Conservation (phyloP, 2,888 invertebrate genomes). For the Brachyopa scutellaris region DNA sequence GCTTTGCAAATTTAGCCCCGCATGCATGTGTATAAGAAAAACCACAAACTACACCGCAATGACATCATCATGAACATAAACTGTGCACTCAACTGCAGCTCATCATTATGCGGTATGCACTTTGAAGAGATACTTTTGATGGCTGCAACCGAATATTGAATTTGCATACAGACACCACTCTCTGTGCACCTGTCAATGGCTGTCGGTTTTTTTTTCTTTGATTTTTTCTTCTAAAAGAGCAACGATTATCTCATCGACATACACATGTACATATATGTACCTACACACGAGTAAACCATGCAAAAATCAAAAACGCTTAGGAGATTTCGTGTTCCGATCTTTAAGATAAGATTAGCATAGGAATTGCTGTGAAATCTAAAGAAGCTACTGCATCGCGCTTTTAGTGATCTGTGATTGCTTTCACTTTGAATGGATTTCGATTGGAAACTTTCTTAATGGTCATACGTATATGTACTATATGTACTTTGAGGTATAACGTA, state of each 20-base stretch:
- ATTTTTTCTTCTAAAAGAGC: conserved; percentile 22
- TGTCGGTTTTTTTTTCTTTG: too few species aligned
- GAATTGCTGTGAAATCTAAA: conserved; percentile 23
- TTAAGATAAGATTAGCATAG: conserved; percentile 61
- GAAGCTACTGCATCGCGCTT: conserved; percentile 18
- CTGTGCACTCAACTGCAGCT: too few species aligned
- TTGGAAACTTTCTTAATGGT: too few species aligned
- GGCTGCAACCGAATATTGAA: conserved; percentile 27
- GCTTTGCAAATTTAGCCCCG: too few species aligned
- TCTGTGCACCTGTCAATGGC: conserved; percentile 46
- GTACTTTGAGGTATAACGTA: too few species aligned
- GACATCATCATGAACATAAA: conserved; percentile 52
- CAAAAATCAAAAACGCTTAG: conserved; percentile 31
- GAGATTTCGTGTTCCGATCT: too few species aligned
- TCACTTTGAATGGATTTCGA: too few species aligned
- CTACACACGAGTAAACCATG: too few species aligned
- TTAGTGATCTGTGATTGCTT: conserved; percentile 21
- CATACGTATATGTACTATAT: too few species aligned
- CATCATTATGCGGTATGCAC: too few species aligned
- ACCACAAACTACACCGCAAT: conserved; percentile 44
- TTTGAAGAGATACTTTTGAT: conserved; percentile 12
- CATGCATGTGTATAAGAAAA: too few species aligned
- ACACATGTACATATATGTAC: too few species aligned
- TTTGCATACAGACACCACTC: conserved; percentile 46
- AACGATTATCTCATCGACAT: conserved; percentile 57